Evolutionary conservation across 2,888 invertebrate species (phyloP).

Genomic region (Celastrina argiolus): DNA sequence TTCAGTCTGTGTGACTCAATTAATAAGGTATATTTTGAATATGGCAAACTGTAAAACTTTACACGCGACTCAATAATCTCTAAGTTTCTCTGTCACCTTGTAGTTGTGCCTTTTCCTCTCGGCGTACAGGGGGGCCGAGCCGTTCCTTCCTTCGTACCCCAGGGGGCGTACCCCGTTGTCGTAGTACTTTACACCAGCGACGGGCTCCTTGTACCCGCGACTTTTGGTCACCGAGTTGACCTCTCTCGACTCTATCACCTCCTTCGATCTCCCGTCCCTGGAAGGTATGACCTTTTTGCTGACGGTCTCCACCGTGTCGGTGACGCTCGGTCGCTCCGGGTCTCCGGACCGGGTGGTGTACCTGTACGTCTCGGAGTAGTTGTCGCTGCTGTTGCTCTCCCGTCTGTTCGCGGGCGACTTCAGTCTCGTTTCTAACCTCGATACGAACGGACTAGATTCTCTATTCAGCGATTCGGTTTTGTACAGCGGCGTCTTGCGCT

Average conservation of each 20-base stretch:
- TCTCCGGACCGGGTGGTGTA: conserved; percentile 82
- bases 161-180: conserved; percentile 69
- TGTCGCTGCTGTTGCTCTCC: conserved; percentile 82
- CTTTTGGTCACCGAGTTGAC: conserved; percentile 84
- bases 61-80: conserved; percentile 57
- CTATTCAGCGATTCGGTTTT: conserved; percentile 71
- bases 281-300: conserved; percentile 83
- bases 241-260: conserved; percentile 84
- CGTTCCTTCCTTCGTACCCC: conserved; percentile 60
- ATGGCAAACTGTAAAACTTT: conserved; percentile 36
- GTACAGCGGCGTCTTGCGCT: conserved; percentile 63
- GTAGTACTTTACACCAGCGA: conserved; percentile 71
- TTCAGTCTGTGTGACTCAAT: conserved; percentile 68
- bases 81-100: conserved; percentile 66
- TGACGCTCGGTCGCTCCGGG: conserved; percentile 82
- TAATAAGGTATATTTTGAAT: conserved; percentile 36
- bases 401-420: conserved; percentile 76
- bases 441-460: conserved; percentile 68
- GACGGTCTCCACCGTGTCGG: conserved; percentile 83
- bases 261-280: conserved; percentile 80
- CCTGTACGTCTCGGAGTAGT: conserved; percentile 84
- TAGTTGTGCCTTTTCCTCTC: conserved; percentile 69
- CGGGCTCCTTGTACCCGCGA: conserved; percentile 72
- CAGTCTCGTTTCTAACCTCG: conserved; percentile 64
- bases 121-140: conserved; percentile 49